Evolutionary conservation across 2,888 invertebrate genomes (phyloP).

Genomic region (Theretra japonica): DNA sequence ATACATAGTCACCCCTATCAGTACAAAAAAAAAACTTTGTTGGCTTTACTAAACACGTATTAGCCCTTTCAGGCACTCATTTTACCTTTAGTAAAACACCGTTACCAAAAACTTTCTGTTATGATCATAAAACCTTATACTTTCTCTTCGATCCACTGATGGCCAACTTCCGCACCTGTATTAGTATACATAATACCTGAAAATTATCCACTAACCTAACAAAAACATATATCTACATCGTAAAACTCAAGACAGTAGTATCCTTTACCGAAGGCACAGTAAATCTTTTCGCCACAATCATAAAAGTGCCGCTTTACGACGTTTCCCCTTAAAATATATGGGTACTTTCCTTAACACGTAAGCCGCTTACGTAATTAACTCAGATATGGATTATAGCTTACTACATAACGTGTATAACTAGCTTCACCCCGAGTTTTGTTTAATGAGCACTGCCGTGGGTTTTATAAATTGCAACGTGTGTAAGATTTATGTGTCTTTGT

Average conservation of each 20-base stretch:
- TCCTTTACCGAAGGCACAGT: constrained; percentile 41
- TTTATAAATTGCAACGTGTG: neutral
- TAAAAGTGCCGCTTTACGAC: constrained; percentile 62
- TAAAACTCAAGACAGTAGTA: constrained; percentile 18
- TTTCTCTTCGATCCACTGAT: neutral
- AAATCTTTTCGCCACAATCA: constrained; percentile 61
- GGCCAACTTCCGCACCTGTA: neutral
- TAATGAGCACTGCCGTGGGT: neutral
- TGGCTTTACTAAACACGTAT: no score
- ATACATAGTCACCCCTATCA: no score
- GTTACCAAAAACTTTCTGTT: no score
- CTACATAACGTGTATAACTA: neutral
- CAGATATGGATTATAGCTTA: constrained; percentile 15
- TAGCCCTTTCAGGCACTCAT: no score
- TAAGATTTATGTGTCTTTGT: no score
- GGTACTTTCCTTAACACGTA: constrained; percentile 39
- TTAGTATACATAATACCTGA: neutral
- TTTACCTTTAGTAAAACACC: no score
- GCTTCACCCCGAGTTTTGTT: neutral
- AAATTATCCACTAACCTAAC: constrained; percentile 17
- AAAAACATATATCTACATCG: constrained; percentile 7
- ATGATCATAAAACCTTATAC: neutral
- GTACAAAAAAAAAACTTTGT: no score
- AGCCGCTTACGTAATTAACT: constrained; percentile 43
- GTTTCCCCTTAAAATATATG: constrained; percentile 31